These are phyloP conservation scores for Pediacus dermestoides DNA, from an alignment of 2,888 invertebrate species.

Conservation along the genomic window DNA sequence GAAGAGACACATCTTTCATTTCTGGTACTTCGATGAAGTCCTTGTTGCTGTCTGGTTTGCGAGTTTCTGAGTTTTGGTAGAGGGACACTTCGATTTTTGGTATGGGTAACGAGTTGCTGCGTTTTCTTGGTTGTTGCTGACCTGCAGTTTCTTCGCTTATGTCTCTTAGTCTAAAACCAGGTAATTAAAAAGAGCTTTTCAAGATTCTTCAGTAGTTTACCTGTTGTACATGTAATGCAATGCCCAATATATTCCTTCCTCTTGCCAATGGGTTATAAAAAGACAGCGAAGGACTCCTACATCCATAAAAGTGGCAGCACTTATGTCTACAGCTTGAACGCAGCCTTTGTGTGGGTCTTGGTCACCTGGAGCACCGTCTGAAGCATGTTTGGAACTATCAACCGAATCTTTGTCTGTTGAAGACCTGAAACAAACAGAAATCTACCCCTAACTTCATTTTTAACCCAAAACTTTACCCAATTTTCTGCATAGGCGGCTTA, in stretches of 20 bases:
- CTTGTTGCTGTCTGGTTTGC: conserved; percentile 64
- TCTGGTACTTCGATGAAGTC: conserved; percentile 79
- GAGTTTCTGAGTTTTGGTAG: conserved; percentile 72
- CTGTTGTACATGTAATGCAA: conserved; percentile 86
- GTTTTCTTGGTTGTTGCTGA: conserved; percentile 74
- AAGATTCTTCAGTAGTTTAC: conserved; percentile 49
- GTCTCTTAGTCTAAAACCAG: conserved; percentile 67
- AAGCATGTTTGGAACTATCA: conserved; percentile 51
- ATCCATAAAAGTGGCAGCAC: conserved; percentile 92
- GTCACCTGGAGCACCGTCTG: conserved; percentile 8
- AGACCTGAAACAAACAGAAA: conserved; percentile 42
- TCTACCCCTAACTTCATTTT: neutral
- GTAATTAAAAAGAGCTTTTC: neutral
- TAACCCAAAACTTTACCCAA: conserved; percentile 52
- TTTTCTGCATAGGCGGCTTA: conserved; percentile 59
- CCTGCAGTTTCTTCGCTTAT: conserved; percentile 80
- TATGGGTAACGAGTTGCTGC: conserved; percentile 91
- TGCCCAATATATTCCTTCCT: conserved; percentile 98
- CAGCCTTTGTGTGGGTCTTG: conserved; percentile 19
- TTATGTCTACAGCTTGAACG: conserved; percentile 54
- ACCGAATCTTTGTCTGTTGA: conserved; percentile 78
- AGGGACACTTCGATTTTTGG: conserved; percentile 88
- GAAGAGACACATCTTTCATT: conserved; percentile 61
- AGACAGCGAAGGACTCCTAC: conserved; percentile 94
- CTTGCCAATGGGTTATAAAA: conserved; percentile 96